These are phyloP conservation scores for Oreochromis grahami DNA, from an alignment of 2,797 vertebrate genomes.

Conservation along the genomic window DNA sequence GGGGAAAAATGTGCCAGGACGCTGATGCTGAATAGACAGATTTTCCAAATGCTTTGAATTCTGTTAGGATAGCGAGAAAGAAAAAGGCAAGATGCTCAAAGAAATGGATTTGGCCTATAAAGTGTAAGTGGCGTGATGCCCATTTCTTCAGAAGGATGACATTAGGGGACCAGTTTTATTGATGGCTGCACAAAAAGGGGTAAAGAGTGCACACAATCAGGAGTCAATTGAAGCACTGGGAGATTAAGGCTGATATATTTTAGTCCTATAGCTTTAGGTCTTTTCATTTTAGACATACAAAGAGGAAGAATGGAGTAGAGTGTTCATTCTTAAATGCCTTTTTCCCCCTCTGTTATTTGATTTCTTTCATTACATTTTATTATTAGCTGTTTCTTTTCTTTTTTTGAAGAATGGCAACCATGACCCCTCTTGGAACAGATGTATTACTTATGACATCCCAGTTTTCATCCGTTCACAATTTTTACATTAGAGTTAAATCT, in stretches of 20 bases:
- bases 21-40: constrained; percentile 90
- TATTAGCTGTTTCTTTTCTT: constrained; percentile 42
- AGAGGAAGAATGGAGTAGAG: constrained; percentile 83
- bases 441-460: constrained; percentile 99
- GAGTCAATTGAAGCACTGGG: constrained; percentile 87
- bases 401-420: constrained; percentile 79
- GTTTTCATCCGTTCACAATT: constrained; percentile 99
- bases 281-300: constrained; percentile 94
- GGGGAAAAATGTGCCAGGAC: constrained; percentile 81
- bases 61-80: constrained; percentile 83
- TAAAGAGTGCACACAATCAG: constrained; percentile 88
- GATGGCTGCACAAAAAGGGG: constrained; percentile 79
- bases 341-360: constrained; percentile 72
- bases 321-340: constrained; percentile 90
- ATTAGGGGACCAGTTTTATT: constrained; percentile 85
- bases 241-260: constrained; percentile 78
- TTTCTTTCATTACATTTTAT: constrained; percentile 83
- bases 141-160: constrained; percentile 85
- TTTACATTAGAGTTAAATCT: constrained; percentile 99
- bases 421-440: constrained; percentile 86
- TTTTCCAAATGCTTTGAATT: constrained; percentile 99
- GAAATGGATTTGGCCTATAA: constrained; percentile 93
- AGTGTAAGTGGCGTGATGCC: constrained; percentile 83
- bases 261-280: constrained; percentile 87
- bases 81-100: constrained; percentile 76